These are phyloP conservation scores for Pogona vitticeps DNA, from an alignment of 2,113 vertebrate genomes.

Conservation along the genomic window DNA sequence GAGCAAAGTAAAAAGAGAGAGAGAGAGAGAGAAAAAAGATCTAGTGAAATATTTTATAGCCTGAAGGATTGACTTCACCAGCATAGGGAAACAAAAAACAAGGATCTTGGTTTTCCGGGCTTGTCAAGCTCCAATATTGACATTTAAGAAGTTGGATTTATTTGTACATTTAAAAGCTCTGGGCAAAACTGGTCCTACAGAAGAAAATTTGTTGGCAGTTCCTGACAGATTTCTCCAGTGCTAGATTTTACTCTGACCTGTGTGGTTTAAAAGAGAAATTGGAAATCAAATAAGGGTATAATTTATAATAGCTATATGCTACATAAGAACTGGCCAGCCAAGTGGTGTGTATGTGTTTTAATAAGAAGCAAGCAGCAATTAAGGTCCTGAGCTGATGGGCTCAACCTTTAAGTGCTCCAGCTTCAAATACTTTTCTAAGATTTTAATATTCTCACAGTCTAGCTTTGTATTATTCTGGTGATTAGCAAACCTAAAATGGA, in stretches of 20 bases:
- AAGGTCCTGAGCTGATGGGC: background rate
- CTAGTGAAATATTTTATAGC: background rate
- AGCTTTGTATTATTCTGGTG: slow-evolving; percentile 1
- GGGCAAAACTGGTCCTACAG: background rate
- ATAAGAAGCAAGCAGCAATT: background rate
- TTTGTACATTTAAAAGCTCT: background rate
- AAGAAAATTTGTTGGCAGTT: background rate
- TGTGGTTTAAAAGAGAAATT: slow-evolving; percentile 28
- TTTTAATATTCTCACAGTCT: background rate
- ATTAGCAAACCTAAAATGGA: background rate
- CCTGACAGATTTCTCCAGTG: background rate
- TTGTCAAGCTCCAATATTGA: background rate
- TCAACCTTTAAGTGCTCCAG: background rate
- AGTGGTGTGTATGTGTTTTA: background rate
- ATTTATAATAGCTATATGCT: slow-evolving; percentile 12
- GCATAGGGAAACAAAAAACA: background rate
- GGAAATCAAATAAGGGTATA: background rate
- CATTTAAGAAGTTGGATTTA: background rate
- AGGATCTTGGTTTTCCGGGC: background rate
- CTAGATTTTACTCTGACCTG: background rate
- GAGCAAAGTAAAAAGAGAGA: background rate
- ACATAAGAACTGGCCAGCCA: background rate
- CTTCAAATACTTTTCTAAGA: slow-evolving; percentile 2
- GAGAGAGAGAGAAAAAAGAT: background rate
- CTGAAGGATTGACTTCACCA: background rate